Conservation (phyloP, 2,888 invertebrate species). For the Agrochola lychnidis region DNA sequence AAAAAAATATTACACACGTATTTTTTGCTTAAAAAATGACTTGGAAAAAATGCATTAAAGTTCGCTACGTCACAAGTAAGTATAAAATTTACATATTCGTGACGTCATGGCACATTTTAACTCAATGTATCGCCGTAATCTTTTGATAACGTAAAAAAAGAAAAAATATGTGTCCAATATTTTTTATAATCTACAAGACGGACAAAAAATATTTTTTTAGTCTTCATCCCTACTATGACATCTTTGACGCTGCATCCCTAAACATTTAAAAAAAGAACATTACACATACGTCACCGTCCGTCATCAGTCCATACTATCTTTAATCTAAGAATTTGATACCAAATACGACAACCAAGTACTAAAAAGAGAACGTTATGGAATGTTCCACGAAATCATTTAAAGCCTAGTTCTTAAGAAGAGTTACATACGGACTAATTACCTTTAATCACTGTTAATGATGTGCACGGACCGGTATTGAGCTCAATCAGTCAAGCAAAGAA, state of each 20-base stretch:
- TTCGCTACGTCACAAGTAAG: no score
- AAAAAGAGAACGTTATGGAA: constrained; percentile 18
- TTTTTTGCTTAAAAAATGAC: no score
- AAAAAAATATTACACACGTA: no score
- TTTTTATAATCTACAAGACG: no score
- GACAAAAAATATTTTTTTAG: no score
- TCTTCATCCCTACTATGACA: not conserved
- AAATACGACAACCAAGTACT: constrained; percentile 10
- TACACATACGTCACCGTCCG: not conserved
- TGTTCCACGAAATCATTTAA: constrained; percentile 40
- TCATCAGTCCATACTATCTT: not conserved
- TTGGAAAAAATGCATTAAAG: no score
- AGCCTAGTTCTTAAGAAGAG: constrained; percentile 42
- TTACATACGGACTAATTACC: constrained; percentile 54
- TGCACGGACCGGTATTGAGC: constrained; percentile 34
- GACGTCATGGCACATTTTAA: no score
- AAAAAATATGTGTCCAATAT: no score
- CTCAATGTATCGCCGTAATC: no score
- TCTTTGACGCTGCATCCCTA: constrained; percentile 21
- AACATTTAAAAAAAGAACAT: constrained; percentile 19
- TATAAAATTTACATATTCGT: no score
- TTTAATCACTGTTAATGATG: constrained; percentile 59
- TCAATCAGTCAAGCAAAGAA: constrained; percentile 43
- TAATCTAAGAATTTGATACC: constrained; percentile 19
- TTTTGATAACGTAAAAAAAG: no score